These are phyloP conservation scores for Thecocarcelia acutangulata DNA, from an alignment of 2,888 invertebrate species.

Conservation along the genomic window DNA sequence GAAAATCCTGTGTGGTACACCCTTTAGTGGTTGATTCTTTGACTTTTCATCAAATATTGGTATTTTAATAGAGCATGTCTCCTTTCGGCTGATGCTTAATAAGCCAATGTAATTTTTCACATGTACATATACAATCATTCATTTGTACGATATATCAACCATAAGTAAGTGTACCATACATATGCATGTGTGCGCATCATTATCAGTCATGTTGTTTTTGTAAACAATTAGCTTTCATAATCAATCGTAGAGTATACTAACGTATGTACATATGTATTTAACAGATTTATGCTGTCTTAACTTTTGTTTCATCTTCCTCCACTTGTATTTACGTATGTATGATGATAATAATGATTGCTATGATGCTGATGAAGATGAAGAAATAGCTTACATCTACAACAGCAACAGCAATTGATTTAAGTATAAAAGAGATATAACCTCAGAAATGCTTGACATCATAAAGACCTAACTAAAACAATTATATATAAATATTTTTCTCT, in stretches of 20 bases:
- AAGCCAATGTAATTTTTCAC: slow-evolving; percentile 5
- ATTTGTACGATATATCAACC: background rate
- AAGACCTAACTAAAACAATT: slow-evolving; percentile 63
- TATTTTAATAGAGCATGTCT: slow-evolving; percentile 36
- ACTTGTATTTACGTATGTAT: background rate
- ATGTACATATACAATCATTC: slow-evolving; percentile 8
- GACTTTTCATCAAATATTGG: too few species aligned
- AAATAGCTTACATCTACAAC: slow-evolving; percentile 20
- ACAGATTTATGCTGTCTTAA: too few species aligned
- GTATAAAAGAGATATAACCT: slow-evolving; percentile 23
- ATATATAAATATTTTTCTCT: slow-evolving; percentile 43
- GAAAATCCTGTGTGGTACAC: too few species aligned
- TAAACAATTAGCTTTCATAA: slow-evolving; percentile 54
- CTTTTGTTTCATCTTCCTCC: too few species aligned
- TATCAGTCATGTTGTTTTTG: slow-evolving; percentile 32
- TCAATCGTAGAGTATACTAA: slow-evolving; percentile 14
- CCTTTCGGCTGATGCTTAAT: slow-evolving; percentile 47
- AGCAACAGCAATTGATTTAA: slow-evolving; percentile 43
- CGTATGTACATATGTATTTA: too few species aligned
- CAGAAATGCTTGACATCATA: slow-evolving; percentile 62
- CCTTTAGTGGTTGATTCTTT: too few species aligned
- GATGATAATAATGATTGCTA: slow-evolving; percentile 12
- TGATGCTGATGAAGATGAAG: slow-evolving; percentile 22
- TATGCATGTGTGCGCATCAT: slow-evolving; percentile 28
- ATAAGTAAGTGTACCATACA: background rate